A percentile compares a stretch with the other conserved stretches of the same genome.
Evolutionary conservation across 2,797 vertebrate genomes (phyloP).

Genomic region (Arremon brunneinucha): DNA sequence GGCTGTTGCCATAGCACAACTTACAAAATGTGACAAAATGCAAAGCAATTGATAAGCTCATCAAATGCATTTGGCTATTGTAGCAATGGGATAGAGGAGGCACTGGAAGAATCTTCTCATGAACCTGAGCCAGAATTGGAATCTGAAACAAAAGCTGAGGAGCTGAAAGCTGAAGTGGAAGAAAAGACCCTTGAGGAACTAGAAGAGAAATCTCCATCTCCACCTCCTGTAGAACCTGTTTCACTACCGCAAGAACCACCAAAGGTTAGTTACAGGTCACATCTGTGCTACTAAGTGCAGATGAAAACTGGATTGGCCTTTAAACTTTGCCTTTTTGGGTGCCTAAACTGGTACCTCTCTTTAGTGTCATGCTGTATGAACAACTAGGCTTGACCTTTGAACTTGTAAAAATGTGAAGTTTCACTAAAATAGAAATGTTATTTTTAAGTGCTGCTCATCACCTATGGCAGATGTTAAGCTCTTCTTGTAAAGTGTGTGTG

Average conservation of each 20-base stretch:
- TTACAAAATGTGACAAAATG: neutral
- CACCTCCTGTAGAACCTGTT: conserved; percentile 86
- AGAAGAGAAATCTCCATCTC: conserved; percentile 89
- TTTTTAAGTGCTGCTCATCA: neutral
- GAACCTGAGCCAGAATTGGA: conserved; percentile 88
- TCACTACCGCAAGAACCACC: conserved; percentile 82
- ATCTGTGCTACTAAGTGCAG: neutral
- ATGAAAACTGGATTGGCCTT: neutral
- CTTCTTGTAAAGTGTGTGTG: neutral
- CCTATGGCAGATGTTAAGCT: neutral
- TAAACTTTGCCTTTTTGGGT: neutral
- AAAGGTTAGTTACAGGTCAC: neutral
- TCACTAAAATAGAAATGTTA: neutral
- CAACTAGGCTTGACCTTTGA: neutral
- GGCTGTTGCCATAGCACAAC: neutral
- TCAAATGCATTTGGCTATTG: conserved; percentile 40
- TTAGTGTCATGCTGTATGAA: neutral
- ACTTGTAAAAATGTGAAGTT: neutral
- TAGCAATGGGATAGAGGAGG: conserved; percentile 93
- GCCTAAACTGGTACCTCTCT: neutral
- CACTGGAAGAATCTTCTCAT: conserved; percentile 86
- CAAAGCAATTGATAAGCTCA: neutral
- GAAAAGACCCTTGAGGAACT: conserved; percentile 89
- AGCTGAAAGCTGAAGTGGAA: conserved; percentile 84
- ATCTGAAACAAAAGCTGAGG: conserved; percentile 88